These are phyloP conservation scores for Myotis yumanensis DNA, from an alignment of 2,113 vertebrate species.

Conservation along the genomic window DNA sequence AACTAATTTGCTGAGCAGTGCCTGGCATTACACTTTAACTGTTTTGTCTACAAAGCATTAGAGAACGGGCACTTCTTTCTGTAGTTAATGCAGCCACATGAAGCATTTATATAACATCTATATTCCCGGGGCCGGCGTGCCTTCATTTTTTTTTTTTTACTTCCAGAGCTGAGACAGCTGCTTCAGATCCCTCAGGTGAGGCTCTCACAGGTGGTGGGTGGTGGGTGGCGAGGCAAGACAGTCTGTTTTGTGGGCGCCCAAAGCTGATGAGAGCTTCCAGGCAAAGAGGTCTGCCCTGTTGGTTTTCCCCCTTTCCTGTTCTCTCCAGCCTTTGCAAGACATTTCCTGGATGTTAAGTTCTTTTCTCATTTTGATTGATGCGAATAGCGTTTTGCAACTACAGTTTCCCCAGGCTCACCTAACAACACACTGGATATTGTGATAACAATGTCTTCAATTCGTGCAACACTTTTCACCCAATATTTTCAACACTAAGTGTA, in stretches of 20 bases:
- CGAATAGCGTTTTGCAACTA: background rate
- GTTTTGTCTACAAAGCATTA: background rate
- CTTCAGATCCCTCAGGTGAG: background rate
- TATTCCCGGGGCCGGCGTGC: background rate
- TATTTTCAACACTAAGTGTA: background rate
- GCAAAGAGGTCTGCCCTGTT: background rate
- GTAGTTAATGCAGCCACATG: background rate
- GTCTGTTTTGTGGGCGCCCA: background rate
- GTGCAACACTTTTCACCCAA: background rate
- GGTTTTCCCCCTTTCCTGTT: rapidly evolving
- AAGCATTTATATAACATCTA: background rate
- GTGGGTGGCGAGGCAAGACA: background rate
- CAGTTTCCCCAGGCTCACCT: background rate
- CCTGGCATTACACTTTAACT: background rate
- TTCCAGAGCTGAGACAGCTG: background rate
- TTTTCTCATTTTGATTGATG: background rate
- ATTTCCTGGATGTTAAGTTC: background rate
- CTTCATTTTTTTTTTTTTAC: too few species aligned
- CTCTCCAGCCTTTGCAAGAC: too few species aligned
- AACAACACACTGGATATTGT: background rate
- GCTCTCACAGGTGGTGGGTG: too few species aligned
- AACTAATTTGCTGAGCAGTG: background rate
- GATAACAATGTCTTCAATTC: background rate
- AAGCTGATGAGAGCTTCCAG: too few species aligned
- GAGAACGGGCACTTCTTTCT: background rate